phyloP scores from a whole-genome alignment of 2,797 vertebrate genomes.

The Brachyrhaphis roseni region DNA sequence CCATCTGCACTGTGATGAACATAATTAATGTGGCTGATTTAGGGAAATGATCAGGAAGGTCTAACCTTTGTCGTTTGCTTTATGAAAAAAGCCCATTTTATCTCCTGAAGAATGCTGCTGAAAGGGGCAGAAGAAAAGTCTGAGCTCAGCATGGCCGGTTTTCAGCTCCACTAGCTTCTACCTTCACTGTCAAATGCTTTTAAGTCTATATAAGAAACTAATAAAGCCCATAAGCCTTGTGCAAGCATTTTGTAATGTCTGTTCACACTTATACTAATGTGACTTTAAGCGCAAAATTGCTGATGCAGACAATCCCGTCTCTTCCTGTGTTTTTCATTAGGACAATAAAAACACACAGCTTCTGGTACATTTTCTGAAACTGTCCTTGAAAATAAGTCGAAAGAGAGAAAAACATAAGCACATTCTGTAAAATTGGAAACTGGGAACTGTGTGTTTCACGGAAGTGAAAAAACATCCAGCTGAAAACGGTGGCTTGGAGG shows the following conservation, averaged over 20 bases:
- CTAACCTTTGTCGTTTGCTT: constrained; percentile 45
- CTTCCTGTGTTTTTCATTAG: constrained; percentile 12
- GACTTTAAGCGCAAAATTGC: constrained; percentile 28
- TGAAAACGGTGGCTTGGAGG: background rate
- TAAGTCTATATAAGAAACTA: constrained; percentile 26
- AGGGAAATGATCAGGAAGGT: constrained; percentile 68
- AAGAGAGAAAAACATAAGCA: background rate
- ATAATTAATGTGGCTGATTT: constrained; percentile 70
- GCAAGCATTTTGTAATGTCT: constrained; percentile 29
- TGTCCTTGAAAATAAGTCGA: background rate
- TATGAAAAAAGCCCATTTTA: background rate
- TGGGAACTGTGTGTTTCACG: background rate
- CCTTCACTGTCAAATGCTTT: constrained; percentile 35
- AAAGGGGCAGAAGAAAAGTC: constrained; percentile 19
- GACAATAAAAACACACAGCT: background rate
- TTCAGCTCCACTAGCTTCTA: constrained; percentile 35
- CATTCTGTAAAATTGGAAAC: background rate
- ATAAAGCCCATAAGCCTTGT: constrained; percentile 24
- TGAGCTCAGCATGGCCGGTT: constrained; percentile 26
- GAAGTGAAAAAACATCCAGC: background rate
- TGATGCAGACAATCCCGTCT: constrained; percentile 23
- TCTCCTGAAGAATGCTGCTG: constrained; percentile 15
- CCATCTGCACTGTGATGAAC: constrained; percentile 48
- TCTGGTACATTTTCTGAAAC: constrained; percentile 5
- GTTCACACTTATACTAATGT: constrained; percentile 27